Evolutionary conservation across 2,797 vertebrate genomes (phyloP).

Genomic region (Manis javanica): DNA sequence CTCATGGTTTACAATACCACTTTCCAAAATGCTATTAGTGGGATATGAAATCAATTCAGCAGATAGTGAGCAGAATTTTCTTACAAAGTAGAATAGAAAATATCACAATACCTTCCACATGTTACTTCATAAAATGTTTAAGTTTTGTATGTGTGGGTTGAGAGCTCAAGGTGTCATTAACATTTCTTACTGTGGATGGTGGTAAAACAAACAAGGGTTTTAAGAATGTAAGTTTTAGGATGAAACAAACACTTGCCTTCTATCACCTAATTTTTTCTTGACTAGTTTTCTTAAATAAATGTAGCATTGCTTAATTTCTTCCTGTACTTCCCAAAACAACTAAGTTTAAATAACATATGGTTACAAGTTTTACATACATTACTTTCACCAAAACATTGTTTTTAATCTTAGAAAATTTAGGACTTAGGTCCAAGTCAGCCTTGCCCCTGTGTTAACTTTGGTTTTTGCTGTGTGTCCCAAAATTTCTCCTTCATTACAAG

Average conservation of each 20-base stretch:
- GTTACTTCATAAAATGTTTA: background rate
- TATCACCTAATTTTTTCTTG: background rate
- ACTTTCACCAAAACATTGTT: background rate
- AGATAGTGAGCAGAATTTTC: background rate
- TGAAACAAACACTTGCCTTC: background rate
- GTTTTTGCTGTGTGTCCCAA: background rate
- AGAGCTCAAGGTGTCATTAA: background rate
- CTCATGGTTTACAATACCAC: background rate
- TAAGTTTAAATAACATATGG: background rate
- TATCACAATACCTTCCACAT: background rate
- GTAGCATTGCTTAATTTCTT: background rate
- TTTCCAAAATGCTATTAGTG: background rate
- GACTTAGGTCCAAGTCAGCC: background rate
- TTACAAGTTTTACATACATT: background rate
- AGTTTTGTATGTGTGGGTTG: background rate
- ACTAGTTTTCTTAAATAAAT: background rate
- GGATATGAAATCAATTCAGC: background rate
- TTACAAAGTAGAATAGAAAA: slow-evolving; percentile 2
- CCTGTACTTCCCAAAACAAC: slow-evolving; percentile 9
- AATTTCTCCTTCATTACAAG: background rate
- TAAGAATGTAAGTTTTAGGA: background rate
- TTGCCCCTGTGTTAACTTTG: background rate
- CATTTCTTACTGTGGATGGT: background rate
- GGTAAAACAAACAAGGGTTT: background rate
- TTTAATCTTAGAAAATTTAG: background rate